Conservation (phyloP, 2,888 invertebrate species). For the Psococerastis gibbosa region DNA sequence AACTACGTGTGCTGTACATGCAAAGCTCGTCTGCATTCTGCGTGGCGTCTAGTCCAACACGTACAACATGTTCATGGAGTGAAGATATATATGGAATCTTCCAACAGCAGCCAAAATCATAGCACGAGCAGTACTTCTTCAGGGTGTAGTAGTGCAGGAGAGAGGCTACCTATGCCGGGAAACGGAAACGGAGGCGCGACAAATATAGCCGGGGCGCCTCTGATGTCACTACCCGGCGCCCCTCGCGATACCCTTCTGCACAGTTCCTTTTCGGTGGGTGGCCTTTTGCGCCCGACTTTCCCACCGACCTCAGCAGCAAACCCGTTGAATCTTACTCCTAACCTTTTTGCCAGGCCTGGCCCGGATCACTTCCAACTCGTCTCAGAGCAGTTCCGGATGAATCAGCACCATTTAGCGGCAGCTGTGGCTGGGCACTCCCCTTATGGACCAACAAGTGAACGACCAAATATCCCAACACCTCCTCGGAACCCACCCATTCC, state of each 20-base stretch:
- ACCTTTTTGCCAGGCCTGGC: constrained; percentile 58
- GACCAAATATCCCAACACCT: constrained; percentile 17
- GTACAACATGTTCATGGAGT: constrained; percentile 88
- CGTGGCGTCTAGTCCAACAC: constrained; percentile 89
- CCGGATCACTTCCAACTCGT: constrained; percentile 64
- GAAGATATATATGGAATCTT: constrained; percentile 66
- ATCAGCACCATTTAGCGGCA: constrained; percentile 42
- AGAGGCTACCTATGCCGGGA: constrained; percentile 4
- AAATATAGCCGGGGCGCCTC: constrained; percentile 11
- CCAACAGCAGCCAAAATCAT: constrained; percentile 30
- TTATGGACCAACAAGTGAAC: constrained; percentile 30
- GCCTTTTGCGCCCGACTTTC: constrained; percentile 35
- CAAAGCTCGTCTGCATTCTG: constrained; percentile 77
- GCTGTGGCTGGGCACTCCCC: constrained; percentile 34
- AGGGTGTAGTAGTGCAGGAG: constrained; percentile 3
- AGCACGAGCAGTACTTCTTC: constrained; percentile 32
- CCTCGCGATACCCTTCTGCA: constrained; percentile 44
- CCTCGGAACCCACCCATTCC: constrained; percentile 27
- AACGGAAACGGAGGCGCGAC: constrained; percentile 10
- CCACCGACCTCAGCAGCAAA: constrained; percentile 29
- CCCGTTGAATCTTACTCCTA: constrained; percentile 24
- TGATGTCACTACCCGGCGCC: constrained; percentile 9
- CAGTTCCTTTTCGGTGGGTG: constrained; percentile 53
- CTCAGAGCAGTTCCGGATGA: constrained; percentile 53
- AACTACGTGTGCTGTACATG: constrained; percentile 90